Base-by-base conservation (phyloP, 2,113 vertebrate genomes). In the Eurystomus gularis region DNA sequence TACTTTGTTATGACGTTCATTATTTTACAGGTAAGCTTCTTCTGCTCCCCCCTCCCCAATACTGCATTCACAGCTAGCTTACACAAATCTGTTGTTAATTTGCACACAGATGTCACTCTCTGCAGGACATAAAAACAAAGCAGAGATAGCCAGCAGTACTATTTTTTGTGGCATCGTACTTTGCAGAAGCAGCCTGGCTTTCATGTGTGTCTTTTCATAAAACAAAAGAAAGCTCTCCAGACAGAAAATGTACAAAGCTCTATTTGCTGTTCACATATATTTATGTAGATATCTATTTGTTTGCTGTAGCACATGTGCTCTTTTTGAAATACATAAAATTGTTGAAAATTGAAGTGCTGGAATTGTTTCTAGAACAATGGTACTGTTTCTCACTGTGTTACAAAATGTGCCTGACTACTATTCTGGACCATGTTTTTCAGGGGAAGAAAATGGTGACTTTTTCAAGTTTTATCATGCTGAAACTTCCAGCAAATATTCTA, bases 51-150 rank as follows among this genome's bases (percentile, higher is more conserved):
- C 83, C 2, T 82, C 93, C 64, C 57, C 82, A 97, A 92, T 84
- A 93, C 52, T 95, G 79, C 80, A 92, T 95, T 97, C 97, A 96
- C 92, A 97, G 72, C 83, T 97, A 95, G 81, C 97, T 96, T 96
- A 96, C 89, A 97, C 96, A 97, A 97, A 97, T 98, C 97, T 98
- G 97, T 98, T 98, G 95, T 96, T 98, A 98, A 98, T 98, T 98
- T 98, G 95, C 96, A 97, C 97, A 97, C 98, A 98, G 98, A 98
- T 98, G 98, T 96, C 97, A 97, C 95, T 97, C 98, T 98, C 97
- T 97, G 97, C 97, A 93, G 97, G 98, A 98, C 96, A 96, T 97
- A 98, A 97, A 98, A 97, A 95, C 92, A 97, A 97, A 97, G 97
- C 92, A 96, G 96, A 97, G 96, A 97, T 97, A 98, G 97, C 97